Base-by-base conservation (phyloP, 2,888 invertebrate species). In the Yponomeuta plumbellus region DNA sequence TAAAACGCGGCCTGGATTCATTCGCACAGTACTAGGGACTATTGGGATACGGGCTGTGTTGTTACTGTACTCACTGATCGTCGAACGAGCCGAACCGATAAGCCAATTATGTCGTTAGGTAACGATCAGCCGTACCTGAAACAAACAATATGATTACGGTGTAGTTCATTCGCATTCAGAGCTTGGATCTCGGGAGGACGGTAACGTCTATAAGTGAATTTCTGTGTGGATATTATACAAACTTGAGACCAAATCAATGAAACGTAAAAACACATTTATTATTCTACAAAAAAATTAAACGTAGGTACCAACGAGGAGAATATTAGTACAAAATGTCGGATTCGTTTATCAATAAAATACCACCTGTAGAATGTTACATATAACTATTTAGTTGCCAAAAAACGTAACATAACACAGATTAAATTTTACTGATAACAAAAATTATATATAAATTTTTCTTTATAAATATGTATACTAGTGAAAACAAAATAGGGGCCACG, bases 1-100 rank as follows among this genome's bases (percentile, higher is more conserved):
- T 57, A 21, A 65, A 65, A 56, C 65, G 65, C 44, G 39, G 52
- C 44, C 63, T 22, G 44, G 64, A 64, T 64, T 64, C 44, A 44
- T 44, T 22, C 56, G n/a, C 34, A 8, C 34, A 34, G 8, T 34
- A 34, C 23, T n/a, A 20, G n/a, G 56, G 57, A 52, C 10, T 13
- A 17, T 17, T 13, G 44, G 10, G 11, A 65, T 56, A 65, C 65
- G 65, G 65, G 65, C 11, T 61, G 61, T 34, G 23, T 61, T 61
- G 61, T 61, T 61, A 22, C 34, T 5, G n/a, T 61, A 61, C 61
- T 34, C 23, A n/a, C 61, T 61, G 58, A 20, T 52, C 44, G 44
- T 52, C 44, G 44, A 52, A 52, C 17, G 17, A 52, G 44, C 44
- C 22, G 22, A 58, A n/a, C 58, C 58, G 58, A 58, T 58, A 58